Evolutionary conservation across 2,797 vertebrate species (phyloP), one percentile per base, ranked within the genome.

Genomic region (Betta splendens): DNA sequence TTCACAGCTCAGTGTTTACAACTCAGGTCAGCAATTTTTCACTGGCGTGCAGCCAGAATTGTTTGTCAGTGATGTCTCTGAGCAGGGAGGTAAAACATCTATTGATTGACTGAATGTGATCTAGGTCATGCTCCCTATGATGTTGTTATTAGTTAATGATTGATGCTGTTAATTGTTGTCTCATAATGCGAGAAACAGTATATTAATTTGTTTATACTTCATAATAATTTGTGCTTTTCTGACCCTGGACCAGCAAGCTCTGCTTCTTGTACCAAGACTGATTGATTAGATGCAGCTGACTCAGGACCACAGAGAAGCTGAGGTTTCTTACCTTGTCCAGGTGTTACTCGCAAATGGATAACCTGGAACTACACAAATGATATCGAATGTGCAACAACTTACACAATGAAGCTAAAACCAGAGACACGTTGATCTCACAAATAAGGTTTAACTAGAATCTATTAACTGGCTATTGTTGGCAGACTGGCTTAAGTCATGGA

Each of bases 1-100:
- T 88, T 88, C 85, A 86, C 89, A 84, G 80, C 81, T 79, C 85
- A 72, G 67, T 83, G 86, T 89, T 88, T 87, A 89, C 59, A 70
- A 83, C 79, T 54, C 78, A 60, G 83, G 77, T 85, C 83, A 88
- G 86, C 86, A 81, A 83, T 84, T 85, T 79, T 70, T 70, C 65
- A 49, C 50, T 80, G 77, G 79, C 79, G 6, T 17, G 56, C 77
- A 33, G 72, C 87, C 84, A 84, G 62, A 22, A 55, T 55, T 69
- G 57, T 73, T 81, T 70, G 58, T 77, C 80, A 53, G 46, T 50
- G 70, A 73, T 64, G 68, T 55, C 31, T 57, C 42, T 52, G 51
- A 66, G 64, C 60, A 66, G 44, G 23, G 35, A 75, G 48, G 61
- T 59, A 47, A 52, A 45, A 39, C 62, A 48, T 65, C 58, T 67